Percentiles rank a stretch among this genome's conserved stretches.
Evolutionary conservation across 1,140 invertebrate species (phyloP).

Genomic region (Oedothorax gibbosus): DNA sequence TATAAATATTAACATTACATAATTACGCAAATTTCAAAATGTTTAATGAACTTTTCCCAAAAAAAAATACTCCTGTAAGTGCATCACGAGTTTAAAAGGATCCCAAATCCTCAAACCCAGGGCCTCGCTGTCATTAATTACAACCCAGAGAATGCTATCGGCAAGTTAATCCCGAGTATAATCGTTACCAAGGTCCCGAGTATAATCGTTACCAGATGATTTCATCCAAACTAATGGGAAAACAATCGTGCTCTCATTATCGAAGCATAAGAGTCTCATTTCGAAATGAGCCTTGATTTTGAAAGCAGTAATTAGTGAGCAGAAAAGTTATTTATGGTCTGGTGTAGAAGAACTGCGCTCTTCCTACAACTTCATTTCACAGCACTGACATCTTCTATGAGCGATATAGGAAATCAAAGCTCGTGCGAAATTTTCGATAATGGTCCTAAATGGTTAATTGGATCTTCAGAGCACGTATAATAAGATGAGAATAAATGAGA

Average conservation of each 20-base stretch:
- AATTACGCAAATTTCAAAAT: constrained; percentile 27
- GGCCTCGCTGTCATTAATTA: constrained; percentile 35
- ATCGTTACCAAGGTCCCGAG: constrained; percentile 31
- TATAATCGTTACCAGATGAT: constrained; percentile 53
- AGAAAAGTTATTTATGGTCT: constrained; percentile 31
- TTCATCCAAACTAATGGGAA: constrained; percentile 45
- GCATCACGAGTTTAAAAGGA: constrained; percentile 5
- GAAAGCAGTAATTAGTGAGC: constrained; percentile 41
- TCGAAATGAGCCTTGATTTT: constrained; percentile 50
- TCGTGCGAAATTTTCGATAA: not conserved
- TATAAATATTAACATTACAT: constrained; percentile 9
- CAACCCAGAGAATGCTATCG: constrained; percentile 21
- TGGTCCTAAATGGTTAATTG: constrained; percentile 20
- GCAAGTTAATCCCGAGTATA: constrained; percentile 50
- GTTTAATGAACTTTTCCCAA: constrained; percentile 33
- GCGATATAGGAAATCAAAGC: constrained; percentile 19
- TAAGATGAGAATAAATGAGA: too few relatives aligned
- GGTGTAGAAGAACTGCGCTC: not conserved
- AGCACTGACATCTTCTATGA: not conserved
- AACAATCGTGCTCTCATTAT: constrained; percentile 51
- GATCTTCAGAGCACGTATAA: not conserved
- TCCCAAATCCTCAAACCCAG: constrained; percentile 12
- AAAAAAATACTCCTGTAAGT: constrained; percentile 5
- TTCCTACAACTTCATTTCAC: constrained; percentile 17
- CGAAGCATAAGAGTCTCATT: constrained; percentile 39